Evolutionary conservation across 92 coral and sea anemone species (phyloP).

Genomic region (Diadumene lineata): DNA sequence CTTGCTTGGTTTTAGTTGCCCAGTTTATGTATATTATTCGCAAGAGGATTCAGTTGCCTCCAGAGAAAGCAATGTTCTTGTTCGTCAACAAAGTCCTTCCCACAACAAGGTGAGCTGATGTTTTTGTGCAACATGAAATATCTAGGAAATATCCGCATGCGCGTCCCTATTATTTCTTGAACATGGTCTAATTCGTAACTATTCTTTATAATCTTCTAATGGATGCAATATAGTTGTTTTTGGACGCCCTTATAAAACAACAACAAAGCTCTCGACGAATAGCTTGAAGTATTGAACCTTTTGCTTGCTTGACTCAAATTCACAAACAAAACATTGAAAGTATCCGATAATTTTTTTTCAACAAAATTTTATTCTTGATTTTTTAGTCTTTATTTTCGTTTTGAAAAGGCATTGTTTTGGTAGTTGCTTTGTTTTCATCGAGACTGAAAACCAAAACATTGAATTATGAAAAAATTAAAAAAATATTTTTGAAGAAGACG

Average conservation of each 20-base stretch:
- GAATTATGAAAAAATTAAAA: background rate
- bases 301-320: no score
- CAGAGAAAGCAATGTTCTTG: constrained; percentile 98
- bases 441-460: constrained; percentile 2
- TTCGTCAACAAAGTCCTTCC: constrained; percentile 99
- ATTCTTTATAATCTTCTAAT: background rate
- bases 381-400: background rate
- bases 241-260: constrained; percentile 5
- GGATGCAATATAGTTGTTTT: background rate
- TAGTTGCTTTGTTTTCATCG: constrained; percentile 1
- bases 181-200: background rate
- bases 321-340: no score
- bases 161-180: background rate
- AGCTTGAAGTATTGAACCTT: background rate
- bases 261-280: background rate
- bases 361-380: no score
- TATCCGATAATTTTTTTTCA: no score
- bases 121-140: no score
- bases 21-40: constrained; percentile 99
- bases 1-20: constrained; percentile 65
- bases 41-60: constrained; percentile 97
- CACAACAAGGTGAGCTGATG: constrained; percentile 77
- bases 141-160: no score
- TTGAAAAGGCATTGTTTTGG: constrained; percentile 8
- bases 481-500: no score